These are phyloP conservation scores for Epinotia brunnichana DNA, from an alignment of 2,888 invertebrate species.

Conservation along the genomic window DNA sequence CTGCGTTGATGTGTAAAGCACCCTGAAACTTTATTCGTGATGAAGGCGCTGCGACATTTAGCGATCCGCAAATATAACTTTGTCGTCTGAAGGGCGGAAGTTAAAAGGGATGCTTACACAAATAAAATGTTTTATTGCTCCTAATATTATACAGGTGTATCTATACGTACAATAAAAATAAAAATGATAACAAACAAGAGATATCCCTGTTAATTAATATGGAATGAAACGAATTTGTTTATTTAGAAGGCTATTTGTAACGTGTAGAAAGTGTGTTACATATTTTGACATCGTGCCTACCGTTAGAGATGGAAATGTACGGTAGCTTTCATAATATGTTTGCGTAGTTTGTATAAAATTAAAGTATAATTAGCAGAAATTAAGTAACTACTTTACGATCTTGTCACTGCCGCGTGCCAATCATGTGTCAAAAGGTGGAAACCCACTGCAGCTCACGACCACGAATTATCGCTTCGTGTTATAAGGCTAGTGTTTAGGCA, in stretches of 20 bases:
- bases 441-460: background rate
- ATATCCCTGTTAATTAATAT: constrained; percentile 38
- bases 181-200: constrained; percentile 38
- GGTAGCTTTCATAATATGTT: background rate
- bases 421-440: background rate
- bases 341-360: background rate
- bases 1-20: background rate
- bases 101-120: constrained; percentile 51
- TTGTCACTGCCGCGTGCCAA: background rate
- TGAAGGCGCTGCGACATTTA: constrained; percentile 41
- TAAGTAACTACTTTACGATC: background rate
- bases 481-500: no score
- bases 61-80: constrained; percentile 27
- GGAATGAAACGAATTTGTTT: constrained; percentile 33
- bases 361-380: background rate
- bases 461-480: background rate
- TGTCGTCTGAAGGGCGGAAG: constrained; percentile 53
- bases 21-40: background rate
- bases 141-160: constrained; percentile 43
- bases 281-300: background rate
- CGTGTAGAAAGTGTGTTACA: constrained; percentile 8
- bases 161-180: constrained; percentile 39
- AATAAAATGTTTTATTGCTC: constrained; percentile 53
- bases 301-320: background rate
- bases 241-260: constrained; percentile 28